Percentiles rank a stretch among this genome's conserved stretches.
Evolutionary conservation across 2,888 invertebrate genomes (phyloP).

Genomic region (Ganaspis brasiliensis): DNA sequence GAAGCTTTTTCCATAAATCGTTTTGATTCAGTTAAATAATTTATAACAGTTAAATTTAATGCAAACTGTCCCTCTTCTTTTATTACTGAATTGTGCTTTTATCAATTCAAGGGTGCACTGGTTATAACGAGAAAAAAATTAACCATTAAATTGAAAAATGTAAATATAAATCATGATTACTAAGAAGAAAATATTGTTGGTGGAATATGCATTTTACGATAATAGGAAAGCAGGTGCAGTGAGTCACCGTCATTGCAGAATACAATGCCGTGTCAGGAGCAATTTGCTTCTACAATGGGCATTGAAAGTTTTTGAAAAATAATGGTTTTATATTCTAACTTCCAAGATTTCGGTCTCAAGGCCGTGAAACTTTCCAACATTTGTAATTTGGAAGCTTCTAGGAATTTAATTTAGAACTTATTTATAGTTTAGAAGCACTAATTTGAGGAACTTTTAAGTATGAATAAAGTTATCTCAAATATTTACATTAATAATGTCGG

Average conservation of each 20-base stretch:
- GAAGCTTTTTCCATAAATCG: neutral
- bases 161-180: conserved; percentile 6
- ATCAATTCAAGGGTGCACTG: neutral
- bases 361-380: neutral
- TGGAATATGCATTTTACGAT: conserved; percentile 9
- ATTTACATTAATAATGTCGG: no score
- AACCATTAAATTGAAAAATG: neutral
- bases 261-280: neutral
- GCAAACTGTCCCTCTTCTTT: neutral
- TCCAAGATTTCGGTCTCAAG: neutral
- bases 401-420: neutral
- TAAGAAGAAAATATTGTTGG: neutral
- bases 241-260: neutral
- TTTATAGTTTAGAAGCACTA: neutral
- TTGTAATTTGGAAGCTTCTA: neutral
- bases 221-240: neutral
- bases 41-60: neutral
- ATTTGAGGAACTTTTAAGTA: neutral
- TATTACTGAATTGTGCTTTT: neutral
- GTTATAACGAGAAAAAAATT: neutral
- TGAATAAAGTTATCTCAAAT: no score
- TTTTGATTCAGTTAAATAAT: neutral
- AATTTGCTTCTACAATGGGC: conserved; percentile 1
- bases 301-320: neutral
- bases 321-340: neutral